phyloP scores from a whole-genome alignment of 2,888 invertebrate genomes.

The Limnephilus auricula region DNA sequence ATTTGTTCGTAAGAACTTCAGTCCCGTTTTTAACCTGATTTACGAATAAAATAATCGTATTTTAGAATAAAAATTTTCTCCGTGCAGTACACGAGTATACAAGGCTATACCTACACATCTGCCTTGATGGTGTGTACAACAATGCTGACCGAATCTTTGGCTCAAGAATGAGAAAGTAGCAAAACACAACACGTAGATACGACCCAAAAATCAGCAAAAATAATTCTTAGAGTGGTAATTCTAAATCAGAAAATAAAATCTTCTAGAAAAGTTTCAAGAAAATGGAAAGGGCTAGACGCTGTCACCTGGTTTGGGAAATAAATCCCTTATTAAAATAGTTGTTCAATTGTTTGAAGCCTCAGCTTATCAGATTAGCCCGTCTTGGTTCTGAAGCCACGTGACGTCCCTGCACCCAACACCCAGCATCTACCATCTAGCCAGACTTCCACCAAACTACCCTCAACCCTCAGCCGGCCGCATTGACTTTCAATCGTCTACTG shows the following conservation, averaged over 20 bases:
- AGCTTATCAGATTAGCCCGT: conserved; percentile 54
- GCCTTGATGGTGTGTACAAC: too few relatives aligned
- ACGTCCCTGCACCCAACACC: conserved; percentile 22
- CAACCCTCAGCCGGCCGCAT: conserved; percentile 43
- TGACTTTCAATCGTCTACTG: conserved; percentile 62
- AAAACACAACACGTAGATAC: not conserved
- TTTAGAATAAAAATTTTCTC: too few relatives aligned
- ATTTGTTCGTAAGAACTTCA: too few relatives aligned
- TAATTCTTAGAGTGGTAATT: not conserved
- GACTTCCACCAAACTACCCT: not conserved
- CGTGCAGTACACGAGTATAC: too few relatives aligned
- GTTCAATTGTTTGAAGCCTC: conserved; percentile 47
- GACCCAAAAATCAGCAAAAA: not conserved
- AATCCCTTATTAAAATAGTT: conserved; percentile 36
- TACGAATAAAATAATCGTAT: too few relatives aligned
- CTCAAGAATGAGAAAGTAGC: not conserved
- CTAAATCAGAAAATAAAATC: not conserved
- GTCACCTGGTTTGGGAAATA: not conserved
- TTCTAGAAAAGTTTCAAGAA: not conserved
- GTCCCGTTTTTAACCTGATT: too few relatives aligned
- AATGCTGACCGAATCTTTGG: not conserved
- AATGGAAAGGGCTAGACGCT: not conserved
- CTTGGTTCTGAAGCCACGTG: conserved; percentile 3
- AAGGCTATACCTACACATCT: too few relatives aligned
- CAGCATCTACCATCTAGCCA: not conserved